Conservation (phyloP, 2,888 invertebrate genomes). For the Drosophila conformis region DNA sequence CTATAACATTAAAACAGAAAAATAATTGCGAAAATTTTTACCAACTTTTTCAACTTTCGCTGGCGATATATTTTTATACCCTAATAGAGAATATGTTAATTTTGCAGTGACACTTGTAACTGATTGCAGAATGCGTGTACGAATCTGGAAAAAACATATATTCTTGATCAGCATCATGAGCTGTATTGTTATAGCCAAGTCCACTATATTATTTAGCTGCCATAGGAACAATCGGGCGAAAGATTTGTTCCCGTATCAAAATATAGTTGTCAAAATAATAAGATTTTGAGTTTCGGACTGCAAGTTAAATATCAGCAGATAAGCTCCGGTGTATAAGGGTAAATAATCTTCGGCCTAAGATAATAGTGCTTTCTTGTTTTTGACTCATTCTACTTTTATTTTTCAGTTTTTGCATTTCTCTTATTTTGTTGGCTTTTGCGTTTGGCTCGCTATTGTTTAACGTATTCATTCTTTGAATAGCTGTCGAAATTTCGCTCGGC, state of each 20-base stretch:
- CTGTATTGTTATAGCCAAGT: neutral
- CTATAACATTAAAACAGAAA: slow-evolving; percentile 78
- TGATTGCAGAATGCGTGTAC: neutral
- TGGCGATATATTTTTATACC: slow-evolving; percentile 11
- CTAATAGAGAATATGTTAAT: neutral
- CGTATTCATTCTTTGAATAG: slow-evolving; percentile 62
- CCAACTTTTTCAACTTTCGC: slow-evolving; percentile 71
- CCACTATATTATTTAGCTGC: slow-evolving; percentile 14
- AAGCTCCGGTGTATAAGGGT: neutral
- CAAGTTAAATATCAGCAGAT: neutral
- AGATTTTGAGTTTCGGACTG: neutral
- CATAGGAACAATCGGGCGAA: neutral
- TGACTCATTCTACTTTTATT: slow-evolving; percentile 3
- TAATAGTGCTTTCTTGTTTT: slow-evolving; percentile 6
- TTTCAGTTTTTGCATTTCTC: slow-evolving; percentile 7
- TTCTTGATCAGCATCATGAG: neutral
- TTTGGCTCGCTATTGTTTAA: slow-evolving; percentile 48
- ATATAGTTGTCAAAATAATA: neutral
- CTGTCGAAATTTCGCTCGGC: slow-evolving; percentile 42
- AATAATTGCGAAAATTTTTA: slow-evolving; percentile 78
- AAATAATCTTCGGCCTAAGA: neutral
- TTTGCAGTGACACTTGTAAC: neutral
- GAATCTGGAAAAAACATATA: neutral
- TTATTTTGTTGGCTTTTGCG: slow-evolving; percentile 31
- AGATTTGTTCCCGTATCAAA: neutral